These are phyloP conservation scores for Sciurus niger DNA, from an alignment of 2,113 vertebrate species.

Conservation along the genomic window DNA sequence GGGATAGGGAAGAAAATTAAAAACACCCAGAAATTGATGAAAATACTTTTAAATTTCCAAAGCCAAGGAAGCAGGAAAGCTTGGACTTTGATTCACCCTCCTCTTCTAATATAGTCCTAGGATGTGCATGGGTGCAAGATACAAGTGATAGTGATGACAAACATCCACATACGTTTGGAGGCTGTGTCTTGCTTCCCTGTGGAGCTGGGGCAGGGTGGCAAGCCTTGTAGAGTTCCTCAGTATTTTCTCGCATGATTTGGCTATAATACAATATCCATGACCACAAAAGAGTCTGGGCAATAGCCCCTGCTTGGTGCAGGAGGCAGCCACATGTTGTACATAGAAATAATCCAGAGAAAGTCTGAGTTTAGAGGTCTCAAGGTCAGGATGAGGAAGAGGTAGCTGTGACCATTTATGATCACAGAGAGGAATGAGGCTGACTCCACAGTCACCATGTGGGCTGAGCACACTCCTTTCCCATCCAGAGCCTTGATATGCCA, in stretches of 20 bases:
- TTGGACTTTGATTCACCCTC: not conserved
- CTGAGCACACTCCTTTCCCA: not conserved
- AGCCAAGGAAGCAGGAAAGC: not conserved
- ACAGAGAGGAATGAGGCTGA: not conserved
- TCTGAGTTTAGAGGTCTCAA: not conserved
- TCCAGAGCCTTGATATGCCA: not conserved
- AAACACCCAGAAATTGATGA: not conserved
- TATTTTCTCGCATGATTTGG: not conserved
- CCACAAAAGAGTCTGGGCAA: no score
- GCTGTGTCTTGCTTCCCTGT: not conserved
- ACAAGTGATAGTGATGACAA: not conserved
- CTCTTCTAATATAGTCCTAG: not conserved
- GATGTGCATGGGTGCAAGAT: not conserved
- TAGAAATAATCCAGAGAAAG: not conserved
- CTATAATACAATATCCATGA: no score
- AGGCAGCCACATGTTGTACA: not conserved
- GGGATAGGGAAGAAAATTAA: not conserved
- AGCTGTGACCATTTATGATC: not conserved
- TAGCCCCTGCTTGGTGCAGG: not conserved
- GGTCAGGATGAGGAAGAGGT: not conserved
- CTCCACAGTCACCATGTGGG: not conserved
- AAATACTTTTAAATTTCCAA: constrained; percentile 6
- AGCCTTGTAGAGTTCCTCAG: not conserved
- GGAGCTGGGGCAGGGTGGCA: not conserved
- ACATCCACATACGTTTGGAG: not conserved